These are phyloP conservation scores for Eulithis testata DNA, from an alignment of 2,888 invertebrate species.

Conservation along the genomic window DNA sequence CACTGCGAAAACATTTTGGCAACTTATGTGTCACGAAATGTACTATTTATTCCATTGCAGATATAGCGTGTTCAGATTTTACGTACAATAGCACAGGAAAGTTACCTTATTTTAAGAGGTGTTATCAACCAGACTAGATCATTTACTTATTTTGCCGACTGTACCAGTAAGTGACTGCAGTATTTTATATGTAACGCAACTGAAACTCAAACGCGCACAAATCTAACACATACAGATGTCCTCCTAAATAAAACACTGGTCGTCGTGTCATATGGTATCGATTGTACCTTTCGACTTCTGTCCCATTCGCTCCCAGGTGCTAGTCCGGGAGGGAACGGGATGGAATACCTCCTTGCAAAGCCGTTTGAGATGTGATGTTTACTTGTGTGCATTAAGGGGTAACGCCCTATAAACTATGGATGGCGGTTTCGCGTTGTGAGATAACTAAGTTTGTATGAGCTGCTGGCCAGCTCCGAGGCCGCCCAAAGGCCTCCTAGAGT, in stretches of 20 bases:
- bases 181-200: not conserved
- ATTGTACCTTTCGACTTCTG: slow-evolving; percentile 65
- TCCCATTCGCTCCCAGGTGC: slow-evolving; percentile 60
- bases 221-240: slow-evolving; percentile 41
- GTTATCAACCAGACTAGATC: too few species aligned
- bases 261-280: slow-evolving; percentile 76
- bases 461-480: too few species aligned
- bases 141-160: too few species aligned
- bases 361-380: slow-evolving; percentile 53
- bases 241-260: slow-evolving; percentile 70
- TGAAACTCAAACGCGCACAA: slow-evolving; percentile 2
- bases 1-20: too few species aligned
- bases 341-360: slow-evolving; percentile 40
- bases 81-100: too few species aligned
- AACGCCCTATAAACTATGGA: slow-evolving; percentile 56
- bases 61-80: too few species aligned
- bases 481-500: too few species aligned
- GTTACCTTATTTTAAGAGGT: too few species aligned
- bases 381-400: slow-evolving; percentile 67
- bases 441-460: not conserved
- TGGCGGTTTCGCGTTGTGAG: slow-evolving; percentile 7
- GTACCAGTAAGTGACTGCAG: too few species aligned
- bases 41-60: too few species aligned
- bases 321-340: slow-evolving; percentile 14
- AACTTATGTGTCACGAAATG: too few species aligned